Evolutionary conservation across 2,888 invertebrate species (phyloP).

Genomic region (Tetramorium bicarinatum): DNA sequence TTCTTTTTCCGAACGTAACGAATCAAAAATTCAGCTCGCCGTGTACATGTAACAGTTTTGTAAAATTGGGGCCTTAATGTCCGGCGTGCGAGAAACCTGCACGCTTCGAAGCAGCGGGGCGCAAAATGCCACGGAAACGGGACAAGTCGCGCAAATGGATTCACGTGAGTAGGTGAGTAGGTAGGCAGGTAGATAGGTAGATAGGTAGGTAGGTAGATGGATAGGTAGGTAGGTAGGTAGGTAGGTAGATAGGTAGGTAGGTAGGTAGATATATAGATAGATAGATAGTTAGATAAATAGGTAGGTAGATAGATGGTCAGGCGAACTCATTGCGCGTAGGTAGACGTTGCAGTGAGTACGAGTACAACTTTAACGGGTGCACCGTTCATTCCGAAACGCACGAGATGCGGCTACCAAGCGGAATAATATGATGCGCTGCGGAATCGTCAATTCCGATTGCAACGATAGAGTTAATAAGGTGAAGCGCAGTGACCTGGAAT

Average conservation of each 20-base stretch:
- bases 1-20: background rate
- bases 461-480: background rate
- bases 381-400: conserved; percentile 53
- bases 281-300: conserved; percentile 56
- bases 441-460: conserved; percentile 30
- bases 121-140: conserved; percentile 75
- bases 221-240: conserved; percentile 5
- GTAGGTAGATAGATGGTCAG: conserved; percentile 62
- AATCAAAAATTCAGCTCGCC: conserved; percentile 23
- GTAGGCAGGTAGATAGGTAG: conserved; percentile 75
- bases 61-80: conserved; percentile 26
- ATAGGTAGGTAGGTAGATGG: conserved; percentile 42
- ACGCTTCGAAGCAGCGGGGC: conserved; percentile 66
- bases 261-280: no score
- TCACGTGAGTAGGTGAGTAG: conserved; percentile 80
- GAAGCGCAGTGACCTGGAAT: background rate
- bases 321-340: conserved; percentile 55
- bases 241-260: conserved; percentile 9
- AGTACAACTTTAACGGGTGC: conserved; percentile 42
- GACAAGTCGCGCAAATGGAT: conserved; percentile 76
- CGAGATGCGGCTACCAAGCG: conserved; percentile 64
- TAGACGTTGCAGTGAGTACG: conserved; percentile 60
- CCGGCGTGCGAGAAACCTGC: conserved; percentile 8
- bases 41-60: conserved; percentile 35
- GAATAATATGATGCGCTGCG: conserved; percentile 61